Evolutionary conservation across 1,140 invertebrate species (phyloP).

Genomic region (Leptinotarsa defecta): DNA sequence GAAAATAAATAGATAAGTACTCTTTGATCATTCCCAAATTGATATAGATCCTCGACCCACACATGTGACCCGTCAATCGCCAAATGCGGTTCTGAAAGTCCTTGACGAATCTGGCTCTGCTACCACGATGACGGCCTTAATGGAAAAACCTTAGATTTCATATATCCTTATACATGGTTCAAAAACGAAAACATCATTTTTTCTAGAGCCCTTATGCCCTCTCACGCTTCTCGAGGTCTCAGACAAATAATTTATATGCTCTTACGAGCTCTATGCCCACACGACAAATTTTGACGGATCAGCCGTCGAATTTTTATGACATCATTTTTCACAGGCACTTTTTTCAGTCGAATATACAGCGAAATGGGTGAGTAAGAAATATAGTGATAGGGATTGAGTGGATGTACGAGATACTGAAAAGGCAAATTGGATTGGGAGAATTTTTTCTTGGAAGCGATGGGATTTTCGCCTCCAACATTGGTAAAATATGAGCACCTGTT

Average conservation of each 20-base stretch:
- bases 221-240: neutral
- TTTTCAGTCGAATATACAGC: neutral
- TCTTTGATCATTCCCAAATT: too few relatives aligned
- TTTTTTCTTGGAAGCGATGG: neutral
- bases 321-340: conserved; percentile 3
- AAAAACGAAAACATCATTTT: conserved; percentile 6
- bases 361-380: neutral
- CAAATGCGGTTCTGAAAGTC: too few relatives aligned
- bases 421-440: neutral
- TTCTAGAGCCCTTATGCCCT: neutral
- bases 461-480: neutral
- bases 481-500: too few relatives aligned
- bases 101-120: neutral
- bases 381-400: neutral
- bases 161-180: neutral
- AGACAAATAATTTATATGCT: conserved; percentile 9
- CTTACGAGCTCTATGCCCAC: conserved; percentile 2
- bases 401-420: neutral
- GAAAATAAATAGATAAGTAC: too few relatives aligned
- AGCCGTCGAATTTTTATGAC: neutral
- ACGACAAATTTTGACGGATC: conserved; percentile 5
- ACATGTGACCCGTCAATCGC: too few relatives aligned
- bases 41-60: too few relatives aligned
- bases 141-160: neutral
- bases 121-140: neutral